Evolutionary conservation across 2,888 invertebrate genomes (phyloP), one percentile per base, ranked within the genome.

Genomic region (Platerodrilus igneus): DNA sequence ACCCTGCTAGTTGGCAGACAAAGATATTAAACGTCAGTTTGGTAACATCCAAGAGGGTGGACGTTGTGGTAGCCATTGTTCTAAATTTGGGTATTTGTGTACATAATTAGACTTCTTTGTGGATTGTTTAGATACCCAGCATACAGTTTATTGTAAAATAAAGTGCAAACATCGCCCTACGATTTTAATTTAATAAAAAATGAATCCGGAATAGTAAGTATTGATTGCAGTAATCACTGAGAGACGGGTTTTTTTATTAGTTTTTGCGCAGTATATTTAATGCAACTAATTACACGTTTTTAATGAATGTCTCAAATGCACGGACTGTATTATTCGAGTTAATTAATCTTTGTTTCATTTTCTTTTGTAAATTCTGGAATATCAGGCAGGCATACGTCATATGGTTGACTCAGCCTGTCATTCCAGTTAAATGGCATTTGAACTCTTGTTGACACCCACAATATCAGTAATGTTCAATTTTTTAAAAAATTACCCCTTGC

Each of bases 201-300:
- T 86, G 84, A 84, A 84, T 79, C 85, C 85, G 60, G 85, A 86
- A 79, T 86, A 85, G 85, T 86, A 73, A 85, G 85, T 81, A 77
- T 70, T 59, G 62, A 63, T 64, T 66, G n/a, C 63, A 65, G 39
- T 58, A 58, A 57, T 56, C 50, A 53, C 51, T 53, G 48, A 48
- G 45, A 47, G 50, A 48, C 52, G 46, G 45, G 46, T 48, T 43
- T 23, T 46, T 50, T 53, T 53, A 50, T 48, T 19, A 33, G 34
- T 33, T 32, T 56, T 53, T 61, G 57, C 59, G 60, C 57, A 62
- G 52, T 53, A 51, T 47, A 17, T 36, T 35, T 14, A 18, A n/a
- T n/a, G n/a, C n/a, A n/a, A n/a, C n/a, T n/a, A n/a, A n/a, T n/a
- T n/a, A n/a, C n/a, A n/a, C n/a, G n/a, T n/a, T n/a, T n/a, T n/a